Percentiles rank a stretch among this genome's conserved stretches.
These are phyloP conservation scores for Melinaea marsaeus DNA, from an alignment of 2,888 invertebrate species.

Conservation along the genomic window DNA sequence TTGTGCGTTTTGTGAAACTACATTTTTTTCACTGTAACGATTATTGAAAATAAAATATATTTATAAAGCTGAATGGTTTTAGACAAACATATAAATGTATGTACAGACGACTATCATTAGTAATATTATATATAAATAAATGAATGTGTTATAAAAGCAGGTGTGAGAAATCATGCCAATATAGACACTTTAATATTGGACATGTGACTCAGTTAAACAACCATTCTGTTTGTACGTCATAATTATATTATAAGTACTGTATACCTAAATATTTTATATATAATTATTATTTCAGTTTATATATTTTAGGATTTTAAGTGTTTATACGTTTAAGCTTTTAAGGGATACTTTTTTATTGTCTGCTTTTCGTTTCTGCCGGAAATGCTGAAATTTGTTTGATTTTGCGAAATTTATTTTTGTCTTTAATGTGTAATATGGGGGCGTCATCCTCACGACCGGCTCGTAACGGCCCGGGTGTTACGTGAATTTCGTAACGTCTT, in stretches of 20 bases:
- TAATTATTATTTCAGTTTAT: neutral
- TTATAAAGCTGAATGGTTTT: too few relatives aligned
- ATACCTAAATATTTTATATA: neutral
- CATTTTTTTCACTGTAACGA: too few relatives aligned
- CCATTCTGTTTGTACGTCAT: conserved; percentile 24
- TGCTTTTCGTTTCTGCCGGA: conserved; percentile 64
- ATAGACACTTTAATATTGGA: conserved; percentile 60
- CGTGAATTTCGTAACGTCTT: conserved; percentile 52
- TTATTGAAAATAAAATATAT: too few relatives aligned
- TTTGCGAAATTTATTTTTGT: conserved; percentile 73
- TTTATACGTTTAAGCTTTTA: conserved; percentile 21
- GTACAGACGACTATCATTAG: neutral
- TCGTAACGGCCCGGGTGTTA: conserved; percentile 41
- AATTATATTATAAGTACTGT: conserved; percentile 12
- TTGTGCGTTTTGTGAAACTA: too few relatives aligned
- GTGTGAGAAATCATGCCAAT: conserved; percentile 40
- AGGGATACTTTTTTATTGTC: conserved; percentile 49
- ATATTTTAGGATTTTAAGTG: neutral
- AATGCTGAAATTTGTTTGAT: conserved; percentile 70
- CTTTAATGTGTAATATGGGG: conserved; percentile 66
- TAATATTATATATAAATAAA: neutral
- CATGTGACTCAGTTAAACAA: conserved; percentile 55
- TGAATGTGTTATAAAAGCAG: conserved; percentile 24
- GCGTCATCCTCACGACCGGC: conserved; percentile 59
- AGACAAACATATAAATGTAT: neutral